phyloP scores from a whole-genome alignment of 2,113 vertebrate genomes.

The Clarias gariepinus region DNA sequence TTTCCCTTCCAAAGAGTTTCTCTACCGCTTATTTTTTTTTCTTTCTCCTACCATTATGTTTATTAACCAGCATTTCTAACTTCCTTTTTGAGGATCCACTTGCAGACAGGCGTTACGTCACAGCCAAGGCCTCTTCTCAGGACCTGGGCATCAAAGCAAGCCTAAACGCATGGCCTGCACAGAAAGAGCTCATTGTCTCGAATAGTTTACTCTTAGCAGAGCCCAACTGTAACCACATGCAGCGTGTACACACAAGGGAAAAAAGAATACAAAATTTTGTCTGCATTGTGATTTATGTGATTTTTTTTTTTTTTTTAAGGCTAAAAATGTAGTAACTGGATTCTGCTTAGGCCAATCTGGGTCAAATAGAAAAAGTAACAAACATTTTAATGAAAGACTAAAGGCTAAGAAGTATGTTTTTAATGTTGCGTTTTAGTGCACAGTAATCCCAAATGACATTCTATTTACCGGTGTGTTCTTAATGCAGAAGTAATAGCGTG shows the following conservation, averaged over 20 bases:
- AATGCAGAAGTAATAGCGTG: too few relatives aligned
- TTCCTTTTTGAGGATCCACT: slow-evolving; percentile 38
- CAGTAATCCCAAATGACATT: neutral
- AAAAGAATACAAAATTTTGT: neutral
- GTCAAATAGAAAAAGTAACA: neutral
- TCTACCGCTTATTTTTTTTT: neutral
- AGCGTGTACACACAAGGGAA: slow-evolving; percentile 1
- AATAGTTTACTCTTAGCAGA: slow-evolving; percentile 48
- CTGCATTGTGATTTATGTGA: neutral
- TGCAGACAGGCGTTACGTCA: slow-evolving; percentile 42
- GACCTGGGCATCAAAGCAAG: slow-evolving; percentile 52
- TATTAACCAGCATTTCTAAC: slow-evolving; percentile 33
- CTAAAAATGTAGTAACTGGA: neutral
- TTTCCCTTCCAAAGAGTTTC: slow-evolving; percentile 8
- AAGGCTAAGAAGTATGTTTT: neutral
- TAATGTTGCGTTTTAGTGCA: neutral
- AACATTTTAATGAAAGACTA: neutral
- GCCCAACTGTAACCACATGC: slow-evolving; percentile 51
- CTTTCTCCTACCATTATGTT: slow-evolving; percentile 6
- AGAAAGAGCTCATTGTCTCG: slow-evolving; percentile 50
- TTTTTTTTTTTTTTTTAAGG: neutral
- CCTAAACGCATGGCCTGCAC: slow-evolving; percentile 34
- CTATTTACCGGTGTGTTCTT: neutral
- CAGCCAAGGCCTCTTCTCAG: slow-evolving; percentile 38
- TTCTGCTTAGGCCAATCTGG: neutral